Percentiles rank a stretch among this genome's conserved stretches.
Conservation (phyloP, 2,113 vertebrate genomes). For the Balaeniceps rex region DNA sequence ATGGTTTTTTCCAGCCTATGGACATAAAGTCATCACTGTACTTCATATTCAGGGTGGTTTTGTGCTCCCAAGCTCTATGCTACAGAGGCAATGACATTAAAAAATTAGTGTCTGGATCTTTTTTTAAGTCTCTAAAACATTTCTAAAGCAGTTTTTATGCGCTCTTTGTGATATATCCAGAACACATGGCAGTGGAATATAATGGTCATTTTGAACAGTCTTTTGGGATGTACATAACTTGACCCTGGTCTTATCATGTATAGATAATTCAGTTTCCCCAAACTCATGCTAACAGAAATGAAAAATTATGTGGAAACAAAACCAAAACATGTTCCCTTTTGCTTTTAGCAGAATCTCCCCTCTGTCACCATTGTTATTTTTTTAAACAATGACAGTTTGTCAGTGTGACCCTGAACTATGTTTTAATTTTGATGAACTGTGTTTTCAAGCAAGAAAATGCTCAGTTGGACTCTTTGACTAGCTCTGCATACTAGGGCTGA, state of each 20-base stretch:
- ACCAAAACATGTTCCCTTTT: background rate
- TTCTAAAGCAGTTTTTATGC: background rate
- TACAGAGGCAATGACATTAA: background rate
- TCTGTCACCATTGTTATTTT: background rate
- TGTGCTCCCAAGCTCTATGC: background rate
- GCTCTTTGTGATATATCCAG: background rate
- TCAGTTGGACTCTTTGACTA: background rate
- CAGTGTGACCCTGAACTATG: background rate
- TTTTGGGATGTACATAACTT: background rate
- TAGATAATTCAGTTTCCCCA: background rate
- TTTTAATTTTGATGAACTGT: background rate
- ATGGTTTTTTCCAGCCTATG: fast-evolving
- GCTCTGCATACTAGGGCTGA: background rate
- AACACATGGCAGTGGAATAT: background rate
- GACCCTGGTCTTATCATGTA: background rate
- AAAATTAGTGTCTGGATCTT: background rate
- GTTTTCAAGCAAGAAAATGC: background rate
- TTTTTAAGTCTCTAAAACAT: background rate
- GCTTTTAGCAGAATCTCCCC: background rate
- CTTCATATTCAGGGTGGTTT: background rate
- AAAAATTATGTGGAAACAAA: background rate
- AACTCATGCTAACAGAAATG: background rate
- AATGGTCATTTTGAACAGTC: background rate
- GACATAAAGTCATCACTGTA: background rate
- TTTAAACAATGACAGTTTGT: background rate